Percentiles rank a stretch among this genome's conserved stretches.
These are phyloP conservation scores for Pycnomerus fuliginosus DNA, from an alignment of 2,888 invertebrate species.

Conservation along the genomic window DNA sequence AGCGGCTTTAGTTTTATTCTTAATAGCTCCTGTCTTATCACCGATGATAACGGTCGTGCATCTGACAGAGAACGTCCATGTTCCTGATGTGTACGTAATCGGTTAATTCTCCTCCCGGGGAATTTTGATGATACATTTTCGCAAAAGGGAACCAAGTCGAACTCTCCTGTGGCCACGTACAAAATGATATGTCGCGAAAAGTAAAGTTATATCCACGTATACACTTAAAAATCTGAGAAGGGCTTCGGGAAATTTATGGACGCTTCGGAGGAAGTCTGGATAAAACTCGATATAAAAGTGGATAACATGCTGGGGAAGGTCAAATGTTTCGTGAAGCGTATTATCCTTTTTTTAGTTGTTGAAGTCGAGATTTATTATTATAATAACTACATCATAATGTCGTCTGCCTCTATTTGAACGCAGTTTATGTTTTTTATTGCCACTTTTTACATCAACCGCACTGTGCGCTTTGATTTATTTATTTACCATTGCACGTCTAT, in stretches of 20 bases:
- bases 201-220: slow-evolving; percentile 31
- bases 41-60: background rate
- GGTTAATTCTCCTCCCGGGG: slow-evolving; percentile 6
- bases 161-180: slow-evolving; percentile 1
- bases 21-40: background rate
- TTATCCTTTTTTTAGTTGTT: slow-evolving; percentile 38
- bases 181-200: slow-evolving; percentile 22
- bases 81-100: slow-evolving; percentile 8
- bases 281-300: slow-evolving; percentile 41
- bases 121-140: background rate
- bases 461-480: too few relatives aligned
- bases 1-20: too few relatives aligned
- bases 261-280: slow-evolving; percentile 34
- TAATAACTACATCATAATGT: slow-evolving; percentile 49
- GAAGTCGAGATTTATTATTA: slow-evolving; percentile 44
- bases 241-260: slow-evolving; percentile 39
- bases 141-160: too few relatives aligned
- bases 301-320: slow-evolving; percentile 40
- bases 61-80: slow-evolving; percentile 1
- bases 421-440: slow-evolving; percentile 40
- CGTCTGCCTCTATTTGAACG: slow-evolving; percentile 39
- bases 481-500: too few relatives aligned
- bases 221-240: slow-evolving; percentile 33
- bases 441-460: too few relatives aligned
- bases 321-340: slow-evolving; percentile 42